Base-by-base conservation (phyloP, 2,797 vertebrate genomes). In the Diplodus puntazzo region DNA sequence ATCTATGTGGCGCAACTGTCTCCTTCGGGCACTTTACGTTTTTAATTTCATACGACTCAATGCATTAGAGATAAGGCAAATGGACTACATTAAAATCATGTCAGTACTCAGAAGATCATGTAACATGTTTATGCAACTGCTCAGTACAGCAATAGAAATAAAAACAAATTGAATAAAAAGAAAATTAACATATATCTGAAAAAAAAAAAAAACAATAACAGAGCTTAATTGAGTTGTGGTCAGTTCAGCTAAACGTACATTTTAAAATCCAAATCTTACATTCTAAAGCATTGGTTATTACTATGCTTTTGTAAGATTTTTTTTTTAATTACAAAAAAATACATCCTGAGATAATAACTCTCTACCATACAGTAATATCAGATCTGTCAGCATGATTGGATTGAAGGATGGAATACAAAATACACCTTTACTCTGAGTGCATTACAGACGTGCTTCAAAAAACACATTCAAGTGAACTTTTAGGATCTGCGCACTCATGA, bases 261-360 rank as follows among this genome's bases (percentile, higher is more conserved):
- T 75, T 53, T 55, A 55, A 69, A 81, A 73, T 68, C 53, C 3
- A 68, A 8, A 21, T 69, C 25, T 79, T 80, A 2, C 30, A 61
- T 74, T 69, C 23, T 65, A 39, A 76, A 60, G 62, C 27, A 75
- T 34, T 66, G 53, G 8, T 74, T 45, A 73, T 77, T 66, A 77
- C 34, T 60, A 61, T 53, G 45, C 14, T 66, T 79, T 71, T n/a
- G 20, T 17, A 20, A 21, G 49, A 53, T 53, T n/a, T 34, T 34
- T 46, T 62, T 18, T 57, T 48, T 53, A 17, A 68, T 64, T 9
- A 25, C 18, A 59, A 52, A 60, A 46, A 42, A 25, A 27, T 11
- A 79, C 30, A 72, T 84, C 75, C 73, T 86, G 80, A 77, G 75
- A 75, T 42, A 46, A 66, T 48, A 62, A n/a, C 55, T 45, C 52